Conservation (phyloP, 2,888 invertebrate genomes). For the Melipona bicolor region DNA sequence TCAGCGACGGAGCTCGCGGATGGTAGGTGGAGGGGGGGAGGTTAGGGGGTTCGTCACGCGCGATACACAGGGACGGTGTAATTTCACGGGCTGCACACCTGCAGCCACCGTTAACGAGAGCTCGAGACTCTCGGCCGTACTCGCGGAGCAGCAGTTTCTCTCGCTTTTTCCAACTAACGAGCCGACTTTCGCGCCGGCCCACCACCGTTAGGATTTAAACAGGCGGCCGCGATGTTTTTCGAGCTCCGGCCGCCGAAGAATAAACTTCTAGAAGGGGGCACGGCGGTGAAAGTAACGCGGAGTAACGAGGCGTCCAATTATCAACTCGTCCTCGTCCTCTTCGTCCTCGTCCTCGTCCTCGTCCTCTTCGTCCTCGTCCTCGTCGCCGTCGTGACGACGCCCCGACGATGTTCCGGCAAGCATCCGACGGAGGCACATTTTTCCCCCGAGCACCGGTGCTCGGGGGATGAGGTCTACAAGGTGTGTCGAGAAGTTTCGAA, state of each 20-base stretch:
- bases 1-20: not conserved
- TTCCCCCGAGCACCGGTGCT: slow-evolving; percentile 50
- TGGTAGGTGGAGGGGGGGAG: not conserved
- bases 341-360: slow-evolving; percentile 5
- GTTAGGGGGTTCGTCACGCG: slow-evolving; percentile 51
- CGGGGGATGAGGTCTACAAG: slow-evolving; percentile 47
- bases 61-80: slow-evolving; percentile 56
- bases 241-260: slow-evolving; percentile 50
- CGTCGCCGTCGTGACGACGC: slow-evolving; percentile 51
- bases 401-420: slow-evolving; percentile 37
- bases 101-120: slow-evolving; percentile 64
- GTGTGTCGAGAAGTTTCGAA: slow-evolving; percentile 31
- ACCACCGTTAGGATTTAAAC: slow-evolving; percentile 55
- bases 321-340: slow-evolving; percentile 66
- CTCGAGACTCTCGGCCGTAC: not conserved
- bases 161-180: slow-evolving; percentile 63
- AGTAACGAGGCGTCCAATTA: slow-evolving; percentile 81
- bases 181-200: slow-evolving; percentile 52
- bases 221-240: slow-evolving; percentile 58
- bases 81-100: slow-evolving; percentile 61
- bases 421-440: slow-evolving; percentile 65
- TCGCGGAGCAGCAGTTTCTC: slow-evolving; percentile 26
- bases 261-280: slow-evolving; percentile 30
- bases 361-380: slow-evolving; percentile 40
- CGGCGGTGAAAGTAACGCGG: slow-evolving; percentile 68